Conservation (phyloP, 2,797 vertebrate species). For the Steatocranus sp. region DNA sequence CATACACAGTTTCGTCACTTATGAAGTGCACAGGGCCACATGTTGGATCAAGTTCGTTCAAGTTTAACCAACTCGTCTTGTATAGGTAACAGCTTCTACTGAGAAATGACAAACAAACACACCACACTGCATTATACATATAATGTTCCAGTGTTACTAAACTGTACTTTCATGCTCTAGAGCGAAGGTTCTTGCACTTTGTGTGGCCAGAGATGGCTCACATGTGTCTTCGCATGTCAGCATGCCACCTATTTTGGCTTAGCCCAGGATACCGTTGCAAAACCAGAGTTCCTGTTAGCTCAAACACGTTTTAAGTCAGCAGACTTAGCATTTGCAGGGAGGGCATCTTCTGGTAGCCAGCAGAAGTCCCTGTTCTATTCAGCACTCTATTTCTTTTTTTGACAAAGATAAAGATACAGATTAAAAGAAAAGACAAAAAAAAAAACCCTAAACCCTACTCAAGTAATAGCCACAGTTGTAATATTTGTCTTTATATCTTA, state of each 20-base stretch:
- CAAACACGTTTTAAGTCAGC: background rate
- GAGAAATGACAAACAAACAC: background rate
- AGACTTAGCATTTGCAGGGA: background rate
- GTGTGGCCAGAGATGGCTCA: background rate
- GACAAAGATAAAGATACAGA: background rate
- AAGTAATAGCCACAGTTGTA: rapidly evolving
- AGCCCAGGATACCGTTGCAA: background rate
- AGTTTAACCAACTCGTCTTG: background rate
- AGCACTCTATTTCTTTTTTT: background rate
- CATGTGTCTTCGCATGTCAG: background rate
- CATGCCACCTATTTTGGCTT: background rate
- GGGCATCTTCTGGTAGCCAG: background rate
- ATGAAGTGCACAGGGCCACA: background rate
- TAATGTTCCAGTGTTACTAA: background rate
- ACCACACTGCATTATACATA: background rate
- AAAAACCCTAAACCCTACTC: rapidly evolving
- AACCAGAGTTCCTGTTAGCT: background rate
- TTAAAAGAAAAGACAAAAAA: background rate
- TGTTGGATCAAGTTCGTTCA: background rate
- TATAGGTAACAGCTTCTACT: background rate
- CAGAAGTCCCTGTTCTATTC: background rate
- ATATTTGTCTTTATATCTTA: background rate
- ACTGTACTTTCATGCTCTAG: background rate
- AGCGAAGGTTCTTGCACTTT: background rate
- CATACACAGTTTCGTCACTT: background rate